These are phyloP conservation scores for Chionodraco myersi DNA, from an alignment of 2,113 vertebrate species.

Conservation along the genomic window DNA sequence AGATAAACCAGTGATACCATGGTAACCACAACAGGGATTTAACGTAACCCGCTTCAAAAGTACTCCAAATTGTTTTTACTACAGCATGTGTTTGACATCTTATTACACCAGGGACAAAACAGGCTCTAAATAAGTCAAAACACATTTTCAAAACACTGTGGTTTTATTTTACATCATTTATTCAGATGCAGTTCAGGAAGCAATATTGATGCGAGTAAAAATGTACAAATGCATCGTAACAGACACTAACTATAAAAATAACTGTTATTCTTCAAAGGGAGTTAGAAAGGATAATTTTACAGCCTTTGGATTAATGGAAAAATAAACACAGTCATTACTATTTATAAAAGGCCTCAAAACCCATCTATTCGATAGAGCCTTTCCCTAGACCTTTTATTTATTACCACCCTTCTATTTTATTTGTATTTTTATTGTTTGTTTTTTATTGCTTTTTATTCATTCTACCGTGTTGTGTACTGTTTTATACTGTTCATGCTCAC, in stretches of 20 bases:
- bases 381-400: no score
- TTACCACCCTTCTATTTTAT: no score
- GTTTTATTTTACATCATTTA: not conserved
- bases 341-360: no score
- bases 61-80: conserved; percentile 6
- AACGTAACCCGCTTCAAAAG: conserved; percentile 44
- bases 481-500: no score
- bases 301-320: not conserved
- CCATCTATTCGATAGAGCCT: no score
- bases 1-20: conserved; percentile 43
- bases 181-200: not conserved
- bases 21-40: conserved; percentile 40
- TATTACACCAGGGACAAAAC: not conserved
- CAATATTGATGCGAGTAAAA: no score
- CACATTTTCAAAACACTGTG: not conserved
- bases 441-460: no score
- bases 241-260: not conserved
- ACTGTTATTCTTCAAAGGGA: not conserved
- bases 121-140: conserved; percentile 9
- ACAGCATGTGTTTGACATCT: conserved; percentile 11
- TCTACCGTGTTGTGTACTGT: no score
- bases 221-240: not conserved
- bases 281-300: not conserved
- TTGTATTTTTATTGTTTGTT: no score
- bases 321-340: not conserved